Conservation (phyloP, 2,113 vertebrate genomes). For the Trochalopteron elliotii region DNA sequence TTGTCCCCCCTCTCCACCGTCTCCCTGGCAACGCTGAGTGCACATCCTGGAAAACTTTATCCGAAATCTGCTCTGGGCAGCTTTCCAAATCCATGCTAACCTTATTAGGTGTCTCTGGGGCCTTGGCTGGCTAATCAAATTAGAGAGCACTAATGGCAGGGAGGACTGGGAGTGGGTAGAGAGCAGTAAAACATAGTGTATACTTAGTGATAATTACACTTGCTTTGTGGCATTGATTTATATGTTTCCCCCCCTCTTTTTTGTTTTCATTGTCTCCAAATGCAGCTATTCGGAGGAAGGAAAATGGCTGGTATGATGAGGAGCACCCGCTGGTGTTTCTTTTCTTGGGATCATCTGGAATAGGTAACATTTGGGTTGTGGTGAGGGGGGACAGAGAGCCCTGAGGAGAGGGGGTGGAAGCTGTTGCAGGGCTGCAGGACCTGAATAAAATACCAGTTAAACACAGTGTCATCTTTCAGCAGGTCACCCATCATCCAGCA, state of each 20-base stretch:
- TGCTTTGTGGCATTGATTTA: conserved; percentile 85
- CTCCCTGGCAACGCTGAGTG: conserved; percentile 80
- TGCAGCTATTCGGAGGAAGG: conserved; percentile 93
- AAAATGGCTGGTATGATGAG: conserved; percentile 99
- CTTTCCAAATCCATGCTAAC: conserved; percentile 98
- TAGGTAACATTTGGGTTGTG: conserved; percentile 78
- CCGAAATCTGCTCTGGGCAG: conserved; percentile 82
- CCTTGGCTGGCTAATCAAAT: conserved; percentile 95
- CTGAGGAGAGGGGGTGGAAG: not conserved
- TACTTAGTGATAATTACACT: conserved; percentile 89
- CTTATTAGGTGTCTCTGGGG: conserved; percentile 93
- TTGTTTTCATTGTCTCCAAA: conserved; percentile 48
- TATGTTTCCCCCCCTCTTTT: conserved; percentile 60
- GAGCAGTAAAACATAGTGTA: conserved; percentile 83
- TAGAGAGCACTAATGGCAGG: conserved; percentile 93
- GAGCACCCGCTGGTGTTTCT: conserved; percentile 97
- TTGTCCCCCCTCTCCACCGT: conserved; percentile 44
- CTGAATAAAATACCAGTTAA: not conserved
- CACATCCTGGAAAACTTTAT: conserved; percentile 84
- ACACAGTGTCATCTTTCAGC: not conserved
- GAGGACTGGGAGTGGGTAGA: conserved; percentile 85
- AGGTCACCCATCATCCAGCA: not conserved
- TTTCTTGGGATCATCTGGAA: conserved; percentile 96
- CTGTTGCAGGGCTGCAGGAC: not conserved
- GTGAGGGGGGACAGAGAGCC: not conserved